A percentile compares a stretch with the other conserved stretches of the same genome.
Evolutionary conservation across 2,113 vertebrate species (phyloP).

Genomic region (Tauraco erythrolophus): DNA sequence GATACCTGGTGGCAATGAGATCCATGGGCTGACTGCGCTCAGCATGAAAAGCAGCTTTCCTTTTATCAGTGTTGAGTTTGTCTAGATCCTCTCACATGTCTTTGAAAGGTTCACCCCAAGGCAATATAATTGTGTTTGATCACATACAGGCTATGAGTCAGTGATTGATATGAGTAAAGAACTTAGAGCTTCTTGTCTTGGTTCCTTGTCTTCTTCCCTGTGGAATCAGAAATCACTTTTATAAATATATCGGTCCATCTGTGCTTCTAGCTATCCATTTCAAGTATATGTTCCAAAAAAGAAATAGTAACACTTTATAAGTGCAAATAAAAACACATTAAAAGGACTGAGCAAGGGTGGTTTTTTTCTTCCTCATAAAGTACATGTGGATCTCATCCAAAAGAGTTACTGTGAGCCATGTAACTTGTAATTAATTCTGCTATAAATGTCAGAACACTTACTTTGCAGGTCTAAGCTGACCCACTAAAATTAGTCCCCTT

Average conservation of each 20-base stretch:
- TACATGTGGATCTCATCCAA: constrained; percentile 12
- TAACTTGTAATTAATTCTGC: constrained; percentile 35
- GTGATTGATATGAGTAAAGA: constrained; percentile 60
- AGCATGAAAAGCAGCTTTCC: constrained; percentile 7
- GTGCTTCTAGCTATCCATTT: constrained; percentile 63
- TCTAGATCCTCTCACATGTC: constrained; percentile 26
- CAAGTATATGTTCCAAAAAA: constrained; percentile 38
- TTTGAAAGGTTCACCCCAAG: constrained; percentile 65
- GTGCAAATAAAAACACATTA: constrained; percentile 47
- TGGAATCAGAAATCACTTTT: constrained; percentile 61
- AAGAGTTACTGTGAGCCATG: background rate
- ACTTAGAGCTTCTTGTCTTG: constrained; percentile 34
- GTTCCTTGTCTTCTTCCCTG: constrained; percentile 33
- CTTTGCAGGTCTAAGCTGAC: constrained; percentile 40
- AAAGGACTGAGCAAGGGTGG: background rate
- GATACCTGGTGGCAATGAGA: background rate
- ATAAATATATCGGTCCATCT: constrained; percentile 44
- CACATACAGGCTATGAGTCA: constrained; percentile 34
- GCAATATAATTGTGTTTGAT: constrained; percentile 54
- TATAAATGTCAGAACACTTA: constrained; percentile 46
- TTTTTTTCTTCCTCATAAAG: background rate
- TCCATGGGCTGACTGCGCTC: background rate
- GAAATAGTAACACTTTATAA: constrained; percentile 46
- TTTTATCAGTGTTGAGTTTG: constrained; percentile 48
- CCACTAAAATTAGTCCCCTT: constrained; percentile 48